Base-by-base conservation (phyloP, 2,797 vertebrate genomes). In the Myotis planiceps region DNA sequence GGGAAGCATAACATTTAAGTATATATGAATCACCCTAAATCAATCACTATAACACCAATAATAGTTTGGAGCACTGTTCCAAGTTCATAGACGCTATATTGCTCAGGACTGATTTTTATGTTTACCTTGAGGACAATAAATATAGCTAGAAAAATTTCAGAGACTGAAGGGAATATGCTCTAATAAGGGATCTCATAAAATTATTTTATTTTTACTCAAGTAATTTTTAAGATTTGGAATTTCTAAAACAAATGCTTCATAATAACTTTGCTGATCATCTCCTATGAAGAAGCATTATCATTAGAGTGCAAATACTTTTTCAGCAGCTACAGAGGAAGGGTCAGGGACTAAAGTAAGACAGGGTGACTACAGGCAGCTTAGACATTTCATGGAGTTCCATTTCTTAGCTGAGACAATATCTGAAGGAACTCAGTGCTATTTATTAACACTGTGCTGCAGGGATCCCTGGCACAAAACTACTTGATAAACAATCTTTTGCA, bases 161-260 rank as follows among this genome's bases (percentile, higher is more conserved):
- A 85, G 18, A 60, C 63, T 94, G 9, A 88, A 63, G 53, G 60
- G 19, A 71, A 5, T 72, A 55, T 32, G n/a, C 19, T 76, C 42
- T 92, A 79, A 80, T 34, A 58, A 80, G 37, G 27, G 4, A 87
- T 32, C 25, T 72, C 86, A 88, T 91, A 23, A 63, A 89, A 91
- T 71, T 76, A 60, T 72, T 75, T 93, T 58, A 74, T 39, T 81
- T 93, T 90, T 84, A 71, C 23, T 75, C 58, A 25, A 88, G 21
- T 55, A 85, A 53, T 25, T 47, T 74, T 78, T 45, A 25, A 92
- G 25, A 42, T 78, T 82, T 58, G 10, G 16, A 86, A 69, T 87
- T 75, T 93, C 79, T 86, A 83, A 86, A 95, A 94, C 9, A 7
- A 60, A 29, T 75, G 66, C 42, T 92, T 94, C 58, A 60, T 34